Percentiles rank a stretch among this genome's conserved stretches.
phyloP scores from a whole-genome alignment of 2,797 vertebrate species.

The Mormyrus hasselquistii region DNA sequence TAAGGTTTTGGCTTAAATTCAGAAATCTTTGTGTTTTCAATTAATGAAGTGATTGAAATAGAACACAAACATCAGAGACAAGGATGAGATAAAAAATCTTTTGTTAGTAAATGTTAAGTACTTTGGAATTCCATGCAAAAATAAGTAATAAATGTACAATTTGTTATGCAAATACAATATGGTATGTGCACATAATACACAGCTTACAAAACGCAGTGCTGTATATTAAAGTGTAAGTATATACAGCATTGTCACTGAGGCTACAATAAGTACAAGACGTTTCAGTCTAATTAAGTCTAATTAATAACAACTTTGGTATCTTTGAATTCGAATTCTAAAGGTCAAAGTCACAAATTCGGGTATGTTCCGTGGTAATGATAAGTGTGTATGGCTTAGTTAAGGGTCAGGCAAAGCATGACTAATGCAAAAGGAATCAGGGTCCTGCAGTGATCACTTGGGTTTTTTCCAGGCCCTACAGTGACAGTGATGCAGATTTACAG shows the following conservation, averaged over 20 bases:
- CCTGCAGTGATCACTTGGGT: neutral
- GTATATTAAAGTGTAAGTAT: neutral
- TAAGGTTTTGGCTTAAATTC: neutral
- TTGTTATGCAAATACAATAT: neutral
- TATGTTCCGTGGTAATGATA: neutral
- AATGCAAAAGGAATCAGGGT: neutral
- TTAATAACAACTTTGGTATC: neutral
- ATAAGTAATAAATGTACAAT: neutral
- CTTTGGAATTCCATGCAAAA: neutral
- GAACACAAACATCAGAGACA: neutral
- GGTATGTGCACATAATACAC: neutral
- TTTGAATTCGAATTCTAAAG: neutral
- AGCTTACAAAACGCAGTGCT: neutral
- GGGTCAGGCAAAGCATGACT: neutral
- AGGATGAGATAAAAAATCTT: neutral
- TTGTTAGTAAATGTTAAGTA: neutral
- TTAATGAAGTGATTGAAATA: neutral
- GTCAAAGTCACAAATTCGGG: neutral
- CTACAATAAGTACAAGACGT: neutral
- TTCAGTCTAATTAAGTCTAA: neutral
- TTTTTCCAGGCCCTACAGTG: neutral
- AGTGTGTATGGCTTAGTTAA: neutral
- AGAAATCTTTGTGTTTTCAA: neutral
- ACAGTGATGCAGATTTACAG: neutral
- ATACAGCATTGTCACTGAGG: neutral